A percentile compares a stretch with the other conserved stretches of the same genome.
Evolutionary conservation across 2,113 vertebrate genomes (phyloP).

Genomic region (Panthera tigris): DNA sequence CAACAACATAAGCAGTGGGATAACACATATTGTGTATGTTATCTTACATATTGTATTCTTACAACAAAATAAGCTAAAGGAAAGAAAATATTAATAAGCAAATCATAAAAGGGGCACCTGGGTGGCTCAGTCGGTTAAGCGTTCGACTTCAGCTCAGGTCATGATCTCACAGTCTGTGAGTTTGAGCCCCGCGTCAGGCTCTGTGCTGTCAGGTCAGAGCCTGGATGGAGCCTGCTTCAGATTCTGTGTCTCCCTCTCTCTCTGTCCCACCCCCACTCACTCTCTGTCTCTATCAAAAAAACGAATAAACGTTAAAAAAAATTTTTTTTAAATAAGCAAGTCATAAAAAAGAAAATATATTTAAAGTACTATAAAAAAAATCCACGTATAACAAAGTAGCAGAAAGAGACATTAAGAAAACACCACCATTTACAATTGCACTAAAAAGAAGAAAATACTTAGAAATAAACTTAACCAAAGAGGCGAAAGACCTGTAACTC

Average conservation of each 20-base stretch:
- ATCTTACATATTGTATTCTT: neutral
- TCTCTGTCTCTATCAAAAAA: too few relatives aligned
- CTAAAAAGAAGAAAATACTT: neutral
- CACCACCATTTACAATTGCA: neutral
- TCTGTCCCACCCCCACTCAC: too few relatives aligned
- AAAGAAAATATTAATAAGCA: neutral
- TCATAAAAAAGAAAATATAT: neutral
- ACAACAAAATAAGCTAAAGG: neutral
- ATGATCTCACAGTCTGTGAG: too few relatives aligned
- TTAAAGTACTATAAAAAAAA: neutral
- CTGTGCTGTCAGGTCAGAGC: too few relatives aligned
- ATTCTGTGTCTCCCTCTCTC: too few relatives aligned
- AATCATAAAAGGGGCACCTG: too few relatives aligned
- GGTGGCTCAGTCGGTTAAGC: too few relatives aligned
- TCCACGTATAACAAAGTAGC: neutral
- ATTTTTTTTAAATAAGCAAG: too few relatives aligned
- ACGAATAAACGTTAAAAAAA: too few relatives aligned
- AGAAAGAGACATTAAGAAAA: neutral
- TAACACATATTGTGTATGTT: neutral
- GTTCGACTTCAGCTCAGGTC: too few relatives aligned
- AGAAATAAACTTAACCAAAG: neutral
- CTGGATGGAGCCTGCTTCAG: too few relatives aligned
- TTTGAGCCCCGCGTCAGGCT: too few relatives aligned
- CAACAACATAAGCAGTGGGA: neutral
- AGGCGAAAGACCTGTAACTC: neutral